phyloP scores from a whole-genome alignment of 2,888 invertebrate species.

The Aporophyla nigra region DNA sequence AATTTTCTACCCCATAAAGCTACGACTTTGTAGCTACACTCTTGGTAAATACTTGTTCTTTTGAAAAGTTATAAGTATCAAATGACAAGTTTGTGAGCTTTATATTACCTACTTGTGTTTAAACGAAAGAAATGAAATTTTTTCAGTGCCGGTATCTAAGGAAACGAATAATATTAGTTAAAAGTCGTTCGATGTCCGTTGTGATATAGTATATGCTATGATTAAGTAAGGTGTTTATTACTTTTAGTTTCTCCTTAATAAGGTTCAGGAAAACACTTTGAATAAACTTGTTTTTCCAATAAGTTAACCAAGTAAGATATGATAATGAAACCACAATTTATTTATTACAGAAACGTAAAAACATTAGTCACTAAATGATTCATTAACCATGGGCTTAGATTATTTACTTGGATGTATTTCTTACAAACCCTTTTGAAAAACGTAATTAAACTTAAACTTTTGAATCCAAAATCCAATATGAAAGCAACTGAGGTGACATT shows the following conservation, averaged over 20 bases:
- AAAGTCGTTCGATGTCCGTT: too few relatives aligned
- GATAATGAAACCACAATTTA: slow-evolving; percentile 21
- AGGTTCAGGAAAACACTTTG: not conserved
- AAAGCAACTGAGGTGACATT: slow-evolving; percentile 34
- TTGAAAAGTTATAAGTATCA: slow-evolving; percentile 52
- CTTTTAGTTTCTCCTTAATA: not conserved
- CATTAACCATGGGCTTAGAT: slow-evolving; percentile 1
- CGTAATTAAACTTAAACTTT: not conserved
- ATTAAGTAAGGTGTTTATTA: not conserved
- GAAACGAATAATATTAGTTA: not conserved
- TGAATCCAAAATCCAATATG: slow-evolving; percentile 22
- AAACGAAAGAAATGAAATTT: not conserved
- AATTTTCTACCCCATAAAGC: slow-evolving; percentile 82
- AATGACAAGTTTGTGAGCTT: slow-evolving; percentile 51
- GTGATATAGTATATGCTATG: not conserved
- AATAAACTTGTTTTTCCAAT: slow-evolving; percentile 21
- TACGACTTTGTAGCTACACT: slow-evolving; percentile 77
- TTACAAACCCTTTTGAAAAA: not conserved
- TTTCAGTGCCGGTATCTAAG: not conserved
- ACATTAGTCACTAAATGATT: slow-evolving; percentile 25
- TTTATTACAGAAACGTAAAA: not conserved
- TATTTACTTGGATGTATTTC: not conserved
- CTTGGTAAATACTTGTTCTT: slow-evolving; percentile 60
- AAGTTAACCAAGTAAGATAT: not conserved
- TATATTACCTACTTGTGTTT: slow-evolving; percentile 38